Base-by-base conservation (phyloP, 2,113 vertebrate species). In the Chaetops frenatus region DNA sequence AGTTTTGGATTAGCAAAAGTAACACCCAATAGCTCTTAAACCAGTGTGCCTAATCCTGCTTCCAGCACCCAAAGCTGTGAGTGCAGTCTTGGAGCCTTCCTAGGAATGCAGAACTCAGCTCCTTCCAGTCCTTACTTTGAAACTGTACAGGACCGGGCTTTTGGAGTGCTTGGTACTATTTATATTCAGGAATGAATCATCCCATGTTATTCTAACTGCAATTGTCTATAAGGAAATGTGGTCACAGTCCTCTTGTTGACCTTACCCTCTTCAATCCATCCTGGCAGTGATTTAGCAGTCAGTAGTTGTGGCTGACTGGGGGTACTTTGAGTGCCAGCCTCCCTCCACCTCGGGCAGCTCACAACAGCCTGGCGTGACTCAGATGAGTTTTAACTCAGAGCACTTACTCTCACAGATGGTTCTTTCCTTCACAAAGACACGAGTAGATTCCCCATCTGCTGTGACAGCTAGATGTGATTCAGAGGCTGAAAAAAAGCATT, bases 401-500 rank as follows among this genome's bases (percentile, higher is more conserved):
- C 62, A 20, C 66, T 89, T 28, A 51, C 51, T 69, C 86, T 45
- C 88, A 81, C 81, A 60, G 56, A 84, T 56, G 60, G 60, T 21
- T 64, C 82, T 48, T 84, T 61, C 72, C 81, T 65, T 91, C 69
- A 64, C 83, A 36, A 67, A 5, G 2, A 29, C 67, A 53, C 9
- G 28, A 64, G 90, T 47, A 64, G 77, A 67, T 94, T 81, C 67
- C 81, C 90, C 86, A 51, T 90, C 90, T 93, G 85, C 71, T 95
- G 50, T 66, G 79, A 86, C 38, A 58, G 74, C 65, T 33, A 66
- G 20, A 31, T 88, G 67, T 96, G 95, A 96, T 77, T 97, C 95
- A 97, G 51, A 74, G 79, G 50, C 74, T 94, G 85, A 4, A 60
- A 82, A 94, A 79, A 85, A 93, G n/a, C 38, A 31, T 72, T 79